Evolutionary conservation across 2,888 invertebrate genomes (phyloP).

Genomic region (Cosmorhoe ocellata): DNA sequence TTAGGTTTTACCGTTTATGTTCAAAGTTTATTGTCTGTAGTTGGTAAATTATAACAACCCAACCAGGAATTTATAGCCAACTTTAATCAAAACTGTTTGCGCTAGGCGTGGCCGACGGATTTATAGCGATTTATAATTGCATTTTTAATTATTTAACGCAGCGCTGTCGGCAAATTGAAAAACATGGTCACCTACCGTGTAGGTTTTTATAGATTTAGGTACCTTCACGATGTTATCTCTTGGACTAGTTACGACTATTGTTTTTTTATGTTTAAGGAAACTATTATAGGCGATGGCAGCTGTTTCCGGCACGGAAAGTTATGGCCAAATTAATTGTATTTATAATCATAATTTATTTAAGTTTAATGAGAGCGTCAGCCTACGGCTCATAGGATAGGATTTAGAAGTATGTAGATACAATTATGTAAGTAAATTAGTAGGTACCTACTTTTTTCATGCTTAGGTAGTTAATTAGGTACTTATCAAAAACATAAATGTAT

Average conservation of each 20-base stretch:
- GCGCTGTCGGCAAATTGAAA: slow-evolving; percentile 74
- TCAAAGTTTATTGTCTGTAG: too few relatives aligned
- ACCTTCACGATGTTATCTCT: slow-evolving; percentile 57
- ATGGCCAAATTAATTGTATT: background rate
- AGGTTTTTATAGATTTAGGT: background rate
- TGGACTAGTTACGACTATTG: slow-evolving; percentile 33
- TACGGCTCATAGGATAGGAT: too few relatives aligned
- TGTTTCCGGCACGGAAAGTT: slow-evolving; percentile 23
- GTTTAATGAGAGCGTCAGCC: too few relatives aligned
- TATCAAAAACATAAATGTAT: too few relatives aligned
- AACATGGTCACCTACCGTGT: slow-evolving; percentile 22
- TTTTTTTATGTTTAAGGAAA: slow-evolving; percentile 19
- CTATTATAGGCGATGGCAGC: slow-evolving; percentile 28
- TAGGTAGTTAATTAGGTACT: too few relatives aligned
- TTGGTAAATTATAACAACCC: background rate
- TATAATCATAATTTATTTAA: too few relatives aligned
- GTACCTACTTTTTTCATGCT: too few relatives aligned
- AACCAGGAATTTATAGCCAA: slow-evolving; percentile 9
- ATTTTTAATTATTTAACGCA: slow-evolving; percentile 79
- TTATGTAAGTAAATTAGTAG: too few relatives aligned
- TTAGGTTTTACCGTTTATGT: too few relatives aligned
- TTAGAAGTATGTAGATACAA: too few relatives aligned
- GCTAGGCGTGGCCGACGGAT: slow-evolving; percentile 69
- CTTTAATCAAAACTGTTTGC: slow-evolving; percentile 13
- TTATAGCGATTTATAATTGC: slow-evolving; percentile 76